phyloP scores from a whole-genome alignment of 1,140 invertebrate species.

The Drosophila rhopaloa region DNA sequence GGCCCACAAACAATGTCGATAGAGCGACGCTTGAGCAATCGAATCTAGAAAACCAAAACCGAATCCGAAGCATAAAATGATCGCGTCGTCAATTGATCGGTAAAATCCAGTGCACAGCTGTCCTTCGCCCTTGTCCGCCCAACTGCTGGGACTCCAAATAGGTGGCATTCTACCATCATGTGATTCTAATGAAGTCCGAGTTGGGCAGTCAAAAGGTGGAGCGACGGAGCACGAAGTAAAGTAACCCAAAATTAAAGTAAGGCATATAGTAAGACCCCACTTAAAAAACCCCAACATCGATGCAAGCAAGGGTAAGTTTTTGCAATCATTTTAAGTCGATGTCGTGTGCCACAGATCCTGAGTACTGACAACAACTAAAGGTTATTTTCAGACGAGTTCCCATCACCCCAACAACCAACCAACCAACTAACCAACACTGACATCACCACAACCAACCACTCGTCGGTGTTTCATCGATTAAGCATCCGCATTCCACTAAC shows the following conservation, averaged over 20 bases:
- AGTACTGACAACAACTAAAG: conserved; percentile 61
- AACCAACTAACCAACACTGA: conserved; percentile 36
- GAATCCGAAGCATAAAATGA: conserved; percentile 63
- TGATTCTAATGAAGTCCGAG: background rate
- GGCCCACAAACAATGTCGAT: conserved; percentile 68
- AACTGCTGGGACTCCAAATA: conserved; percentile 16
- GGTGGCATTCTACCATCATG: too few relatives aligned
- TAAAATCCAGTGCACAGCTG: conserved; percentile 5
- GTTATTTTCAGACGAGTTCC: conserved; percentile 67
- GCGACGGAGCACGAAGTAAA: background rate
- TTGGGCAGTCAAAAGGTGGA: conserved; percentile 20
- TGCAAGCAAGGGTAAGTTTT: conserved; percentile 50
- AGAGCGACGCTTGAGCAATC: conserved; percentile 11
- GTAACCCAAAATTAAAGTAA: conserved; percentile 16
- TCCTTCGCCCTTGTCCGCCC: conserved; percentile 39
- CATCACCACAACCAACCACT: conserved; percentile 25
- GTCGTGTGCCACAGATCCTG: conserved; percentile 53
- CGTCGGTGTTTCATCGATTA: conserved; percentile 33
- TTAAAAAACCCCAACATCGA: conserved; percentile 34
- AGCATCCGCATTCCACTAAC: conserved; percentile 46
- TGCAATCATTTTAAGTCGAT: conserved; percentile 52
- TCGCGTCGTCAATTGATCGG: conserved; percentile 55
- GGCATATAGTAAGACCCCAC: conserved; percentile 29
- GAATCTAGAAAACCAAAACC: conserved; percentile 19
- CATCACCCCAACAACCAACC: conserved; percentile 10